Conservation (phyloP, 2,888 invertebrate genomes). For the Euzophera pinguis region DNA sequence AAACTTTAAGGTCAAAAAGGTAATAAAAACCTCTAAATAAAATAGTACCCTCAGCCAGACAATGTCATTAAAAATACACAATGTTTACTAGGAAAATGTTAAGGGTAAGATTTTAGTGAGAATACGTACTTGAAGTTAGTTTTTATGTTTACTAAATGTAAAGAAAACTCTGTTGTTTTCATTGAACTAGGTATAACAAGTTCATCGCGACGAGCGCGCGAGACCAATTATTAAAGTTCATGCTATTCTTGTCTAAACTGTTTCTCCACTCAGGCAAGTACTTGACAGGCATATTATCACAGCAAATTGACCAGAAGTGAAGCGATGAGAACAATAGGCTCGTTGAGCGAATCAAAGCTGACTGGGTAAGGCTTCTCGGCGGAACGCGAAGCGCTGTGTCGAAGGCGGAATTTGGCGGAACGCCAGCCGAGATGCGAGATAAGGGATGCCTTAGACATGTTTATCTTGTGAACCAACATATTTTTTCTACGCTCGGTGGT, state of each 20-base stretch:
- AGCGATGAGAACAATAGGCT: constrained; percentile 19
- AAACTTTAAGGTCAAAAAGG: background rate
- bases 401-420: constrained; percentile 14
- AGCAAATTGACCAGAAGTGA: constrained; percentile 17
- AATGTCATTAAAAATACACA: constrained; percentile 4
- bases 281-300: background rate
- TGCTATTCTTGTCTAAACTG: too few relatives aligned
- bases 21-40: constrained; percentile 1
- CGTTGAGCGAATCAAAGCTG: constrained; percentile 21
- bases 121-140: background rate
- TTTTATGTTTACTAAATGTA: background rate
- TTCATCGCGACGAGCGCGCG: too few relatives aligned
- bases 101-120: background rate
- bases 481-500: constrained; percentile 2
- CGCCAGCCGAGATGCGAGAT: constrained; percentile 16
- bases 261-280: background rate
- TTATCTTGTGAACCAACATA: constrained; percentile 9
- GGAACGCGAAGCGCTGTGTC: background rate
- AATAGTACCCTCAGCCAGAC: background rate
- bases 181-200: too few relatives aligned
- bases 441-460: constrained; percentile 6
- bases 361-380: constrained; percentile 19
- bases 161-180: too few relatives aligned
- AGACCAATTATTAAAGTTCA: too few relatives aligned
- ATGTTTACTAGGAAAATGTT: background rate